Evolutionary conservation across 2,113 vertebrate genomes (phyloP).

Genomic region (Tenrec ecaudatus): DNA sequence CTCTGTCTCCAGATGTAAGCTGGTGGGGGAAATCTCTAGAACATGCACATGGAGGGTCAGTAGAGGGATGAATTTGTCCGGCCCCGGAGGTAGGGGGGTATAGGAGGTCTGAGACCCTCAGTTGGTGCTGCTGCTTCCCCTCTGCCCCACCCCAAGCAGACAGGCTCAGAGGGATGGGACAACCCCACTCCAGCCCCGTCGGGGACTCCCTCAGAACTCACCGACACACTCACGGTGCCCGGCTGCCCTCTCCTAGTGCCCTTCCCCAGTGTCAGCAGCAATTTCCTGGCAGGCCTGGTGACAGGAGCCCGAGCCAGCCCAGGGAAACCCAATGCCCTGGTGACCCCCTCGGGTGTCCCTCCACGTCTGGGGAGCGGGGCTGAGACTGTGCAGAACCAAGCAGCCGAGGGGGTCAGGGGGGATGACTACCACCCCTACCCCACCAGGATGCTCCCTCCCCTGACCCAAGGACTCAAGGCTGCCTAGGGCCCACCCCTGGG

Average conservation of each 20-base stretch:
- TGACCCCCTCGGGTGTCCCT: conserved; percentile 63
- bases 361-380: conserved; percentile 55
- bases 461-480: background rate
- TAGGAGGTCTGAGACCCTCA: background rate
- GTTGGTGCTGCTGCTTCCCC: too few relatives aligned
- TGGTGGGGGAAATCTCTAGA: background rate
- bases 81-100: background rate
- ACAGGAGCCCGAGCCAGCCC: conserved; percentile 83
- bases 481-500: background rate
- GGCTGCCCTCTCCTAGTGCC: conserved; percentile 4
- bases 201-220: conserved; percentile 45
- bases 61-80: background rate
- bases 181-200: background rate
- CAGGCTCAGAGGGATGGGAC: background rate
- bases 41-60: background rate
- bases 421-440: background rate
- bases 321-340: conserved; percentile 75
- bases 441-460: background rate
- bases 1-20: background rate
- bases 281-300: conserved; percentile 81
- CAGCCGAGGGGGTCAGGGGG: background rate
- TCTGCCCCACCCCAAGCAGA: background rate
- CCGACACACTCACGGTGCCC: background rate
- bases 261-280: conserved; percentile 80
- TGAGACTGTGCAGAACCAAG: conserved; percentile 84